Evolutionary conservation across 2,113 vertebrate genomes (phyloP), one percentile per base, ranked within the genome.

Genomic region (Xiphophorus maculatus): DNA sequence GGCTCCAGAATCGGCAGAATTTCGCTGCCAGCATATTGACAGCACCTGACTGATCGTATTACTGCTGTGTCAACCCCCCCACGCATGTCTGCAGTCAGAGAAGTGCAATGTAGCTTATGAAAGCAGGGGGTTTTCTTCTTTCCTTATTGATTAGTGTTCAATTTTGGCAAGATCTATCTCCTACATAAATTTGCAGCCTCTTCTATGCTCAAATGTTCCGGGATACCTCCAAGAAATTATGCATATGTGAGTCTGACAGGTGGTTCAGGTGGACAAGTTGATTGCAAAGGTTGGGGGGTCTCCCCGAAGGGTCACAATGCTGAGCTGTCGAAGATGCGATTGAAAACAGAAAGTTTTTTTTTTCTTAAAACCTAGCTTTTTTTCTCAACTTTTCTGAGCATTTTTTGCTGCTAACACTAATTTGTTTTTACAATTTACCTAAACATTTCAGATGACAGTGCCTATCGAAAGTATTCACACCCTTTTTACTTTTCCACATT

Each of bases 1-100:
- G 71, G 71, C 83, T 82, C 66, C 67, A 87, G 75, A 80, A 79
- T 82, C 77, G 74, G 75, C 68, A 73, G 81, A 72, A 69, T 63
- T 71, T 73, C 68, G 69, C 82, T 85, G 84, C 83, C 79, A 88
- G 76, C 74, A 83, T 82, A 77, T 86, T 73, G 88, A 89, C 85
- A 86, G 79, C 15, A 67, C 68, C 65, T 81, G 86, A 83, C 86
- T 87, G 88, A 88, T 89, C 76, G 73, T 69, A 88, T 90, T 87
- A 88, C 79, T 69, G 74, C 81, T 71, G 63, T 61, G 80, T 85
- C 83, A 86, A 70, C 81, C 87, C 17, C 17, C 73, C 76, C 75
- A 82, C 80, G 70, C 63, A 79, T 73, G 71, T 83, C 77, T 86
- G 79, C 78, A 82, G 76, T 74, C 30, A 69, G 48, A 74, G 64